Evolutionary conservation across 2,888 invertebrate genomes (phyloP).

Genomic region (Phorcus lineatus): DNA sequence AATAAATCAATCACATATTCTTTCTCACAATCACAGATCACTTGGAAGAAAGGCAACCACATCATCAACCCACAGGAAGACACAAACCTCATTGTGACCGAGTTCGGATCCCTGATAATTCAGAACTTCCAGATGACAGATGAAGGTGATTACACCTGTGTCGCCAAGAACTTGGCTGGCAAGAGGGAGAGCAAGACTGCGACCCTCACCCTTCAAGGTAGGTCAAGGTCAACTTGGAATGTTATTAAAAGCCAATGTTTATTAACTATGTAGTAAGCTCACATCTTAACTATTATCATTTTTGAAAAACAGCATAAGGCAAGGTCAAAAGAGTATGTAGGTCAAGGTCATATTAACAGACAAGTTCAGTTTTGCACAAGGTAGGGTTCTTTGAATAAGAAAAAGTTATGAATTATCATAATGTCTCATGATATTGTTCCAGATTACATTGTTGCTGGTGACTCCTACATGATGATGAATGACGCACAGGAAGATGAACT

Average conservation of each 20-base stretch:
- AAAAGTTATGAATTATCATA: too few species aligned
- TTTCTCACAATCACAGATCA: constrained; percentile 23
- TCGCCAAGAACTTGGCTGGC: constrained; percentile 32
- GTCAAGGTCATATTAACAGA: too few species aligned
- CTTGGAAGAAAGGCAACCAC: constrained; percentile 36
- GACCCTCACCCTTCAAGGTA: constrained; percentile 35
- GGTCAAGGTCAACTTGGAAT: background rate
- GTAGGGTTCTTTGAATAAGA: too few species aligned
- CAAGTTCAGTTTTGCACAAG: too few species aligned
- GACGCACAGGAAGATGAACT: constrained; percentile 13
- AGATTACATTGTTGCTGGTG: background rate
- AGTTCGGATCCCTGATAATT: constrained; percentile 32
- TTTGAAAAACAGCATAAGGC: too few species aligned
- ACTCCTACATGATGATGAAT: background rate
- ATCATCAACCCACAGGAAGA: constrained; percentile 24
- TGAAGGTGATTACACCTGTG: constrained; percentile 36
- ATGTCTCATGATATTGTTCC: background rate
- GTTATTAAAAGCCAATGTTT: too few species aligned
- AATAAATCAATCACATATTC: too few species aligned
- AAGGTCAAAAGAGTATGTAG: too few species aligned
- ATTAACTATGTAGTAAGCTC: too few species aligned
- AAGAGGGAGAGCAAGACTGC: constrained; percentile 31
- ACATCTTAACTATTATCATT: too few species aligned
- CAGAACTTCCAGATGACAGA: constrained; percentile 30
- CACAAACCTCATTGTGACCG: constrained; percentile 24